Conservation (phyloP, 2,888 invertebrate genomes). For the Drosophila setosimentum region DNA sequence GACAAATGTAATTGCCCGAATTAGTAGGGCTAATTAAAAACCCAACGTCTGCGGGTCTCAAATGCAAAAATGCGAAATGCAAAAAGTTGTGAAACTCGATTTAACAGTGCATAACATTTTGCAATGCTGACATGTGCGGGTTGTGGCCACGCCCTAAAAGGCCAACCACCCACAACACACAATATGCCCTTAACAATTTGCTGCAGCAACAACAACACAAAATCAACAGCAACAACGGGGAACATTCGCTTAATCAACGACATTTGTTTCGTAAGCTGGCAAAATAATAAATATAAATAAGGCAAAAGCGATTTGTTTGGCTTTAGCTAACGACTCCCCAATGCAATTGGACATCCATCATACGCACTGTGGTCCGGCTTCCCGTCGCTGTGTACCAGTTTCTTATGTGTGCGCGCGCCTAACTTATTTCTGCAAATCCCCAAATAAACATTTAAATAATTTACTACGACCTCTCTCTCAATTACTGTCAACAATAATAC, state of each 20-base stretch:
- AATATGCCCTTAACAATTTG: constrained; percentile 25
- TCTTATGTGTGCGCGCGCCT: constrained; percentile 11
- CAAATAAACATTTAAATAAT: constrained; percentile 74
- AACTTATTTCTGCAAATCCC: constrained; percentile 51
- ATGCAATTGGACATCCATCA: constrained; percentile 64
- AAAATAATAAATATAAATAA: constrained; percentile 62
- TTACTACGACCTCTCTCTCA: constrained; percentile 63
- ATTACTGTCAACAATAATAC: constrained; percentile 73
- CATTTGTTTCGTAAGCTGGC: constrained; percentile 36
- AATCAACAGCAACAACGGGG: constrained; percentile 4
- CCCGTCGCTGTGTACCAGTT: constrained; percentile 9
- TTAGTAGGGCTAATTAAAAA: constrained; percentile 65
- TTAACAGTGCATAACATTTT: constrained; percentile 17
- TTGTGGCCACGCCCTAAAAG: constrained; percentile 5
- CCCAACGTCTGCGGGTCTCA: constrained; percentile 58
- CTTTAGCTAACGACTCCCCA: constrained; percentile 65
- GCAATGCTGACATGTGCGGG: constrained; percentile 24
- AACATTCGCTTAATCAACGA: constrained; percentile 53
- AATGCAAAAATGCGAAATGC: constrained; percentile 34
- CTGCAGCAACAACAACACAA: not conserved
- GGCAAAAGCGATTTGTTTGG: constrained; percentile 61
- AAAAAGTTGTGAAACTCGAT: constrained; percentile 16
- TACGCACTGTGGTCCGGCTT: constrained; percentile 59
- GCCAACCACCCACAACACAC: constrained; percentile 2
- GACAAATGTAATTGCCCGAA: constrained; percentile 52